Evolutionary conservation across 1,140 invertebrate species (phyloP), one percentile per base, ranked within the genome.

Genomic region (Vanessa atalanta): DNA sequence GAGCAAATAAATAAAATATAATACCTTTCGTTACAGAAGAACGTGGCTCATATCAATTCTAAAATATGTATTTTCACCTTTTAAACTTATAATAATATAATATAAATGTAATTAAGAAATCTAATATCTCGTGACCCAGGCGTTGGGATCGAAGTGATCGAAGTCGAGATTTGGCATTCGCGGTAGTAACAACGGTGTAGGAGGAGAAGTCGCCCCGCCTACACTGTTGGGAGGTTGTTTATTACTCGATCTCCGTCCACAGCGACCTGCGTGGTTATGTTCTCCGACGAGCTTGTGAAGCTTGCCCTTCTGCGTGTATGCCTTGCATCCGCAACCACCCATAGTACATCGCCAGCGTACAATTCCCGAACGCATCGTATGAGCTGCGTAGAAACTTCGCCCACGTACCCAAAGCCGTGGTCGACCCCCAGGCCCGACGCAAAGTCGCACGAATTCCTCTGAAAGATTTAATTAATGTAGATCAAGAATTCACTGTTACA

Each of bases 281-380:
- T 91, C 89, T 7, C 91, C 89, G 26, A 93, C 85, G 23, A 91
- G 82, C 65, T 91, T 93, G 77, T 90, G 89, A 5, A 91, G 77
- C 2, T 85, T 85, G 50, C 89, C 89, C 72, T 87, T 90, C 72
- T 88, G 90, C 9, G 90, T 93, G 80, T 93, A 93, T 0, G 89
- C 91, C 73, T 93, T 93, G 75, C 89, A 91, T 20, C 88, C 89
- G 66, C 90, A 93, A 57, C 90, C 89, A 53, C 89, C 91, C 91
- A 91, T 91, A 0, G 89, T 93, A 75, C 90, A 93, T 5, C 90
- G 85, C 91, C 89, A 92, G 65, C 90, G 87, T 55, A 92, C 90
- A 3, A 90, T 85, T 16, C 91, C 91, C 0, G 89, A 91, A 12
- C 89, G 81, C 89, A 93, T 91, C 1, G 90, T 91, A 73, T 93